phyloP scores from a whole-genome alignment of 2,888 invertebrate genomes.

The Tipula helvola region DNA sequence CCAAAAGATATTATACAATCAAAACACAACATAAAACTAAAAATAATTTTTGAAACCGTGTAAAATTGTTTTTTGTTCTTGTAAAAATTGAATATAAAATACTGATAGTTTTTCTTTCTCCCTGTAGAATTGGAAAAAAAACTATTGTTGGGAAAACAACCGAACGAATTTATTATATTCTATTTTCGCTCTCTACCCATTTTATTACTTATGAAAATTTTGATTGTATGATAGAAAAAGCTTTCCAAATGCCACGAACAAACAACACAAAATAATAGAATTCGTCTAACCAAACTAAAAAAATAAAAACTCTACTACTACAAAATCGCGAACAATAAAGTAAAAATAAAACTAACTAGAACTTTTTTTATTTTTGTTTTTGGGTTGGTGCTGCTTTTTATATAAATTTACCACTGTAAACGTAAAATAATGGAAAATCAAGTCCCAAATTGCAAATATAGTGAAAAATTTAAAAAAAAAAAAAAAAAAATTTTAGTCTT shows the following conservation, averaged over 20 bases:
- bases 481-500: background rate
- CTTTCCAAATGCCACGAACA: background rate
- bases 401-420: background rate
- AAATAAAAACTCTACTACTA: background rate
- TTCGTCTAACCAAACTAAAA: background rate
- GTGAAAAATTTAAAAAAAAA: background rate
- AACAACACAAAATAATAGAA: background rate
- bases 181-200: background rate
- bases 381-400: background rate
- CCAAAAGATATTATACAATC: background rate
- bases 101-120: background rate
- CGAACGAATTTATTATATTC: background rate
- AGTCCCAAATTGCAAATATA: background rate
- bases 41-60: background rate
- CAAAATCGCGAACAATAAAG: background rate
- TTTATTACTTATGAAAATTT: background rate
- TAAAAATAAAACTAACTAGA: background rate
- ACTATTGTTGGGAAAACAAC: background rate
- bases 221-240: background rate
- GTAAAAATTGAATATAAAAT: background rate
- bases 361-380: background rate
- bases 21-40: background rate
- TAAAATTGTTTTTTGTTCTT: background rate
- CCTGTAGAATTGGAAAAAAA: background rate
- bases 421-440: background rate